phyloP scores from a whole-genome alignment of 2,797 vertebrate species.

The Gallinago stenura region DNA sequence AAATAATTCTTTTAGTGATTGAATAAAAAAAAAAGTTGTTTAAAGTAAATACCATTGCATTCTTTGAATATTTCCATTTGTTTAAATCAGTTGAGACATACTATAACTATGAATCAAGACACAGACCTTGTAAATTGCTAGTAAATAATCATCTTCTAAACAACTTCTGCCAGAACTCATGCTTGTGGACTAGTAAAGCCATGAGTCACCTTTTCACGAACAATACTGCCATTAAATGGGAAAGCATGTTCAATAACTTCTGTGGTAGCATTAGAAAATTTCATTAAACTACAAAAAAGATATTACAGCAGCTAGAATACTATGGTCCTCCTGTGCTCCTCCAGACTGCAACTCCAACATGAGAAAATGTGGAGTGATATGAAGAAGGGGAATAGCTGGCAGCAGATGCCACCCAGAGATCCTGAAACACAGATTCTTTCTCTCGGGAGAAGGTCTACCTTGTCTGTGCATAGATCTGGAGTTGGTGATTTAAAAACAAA shows the following conservation, averaged over 20 bases:
- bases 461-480: not conserved
- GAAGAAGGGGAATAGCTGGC: not conserved
- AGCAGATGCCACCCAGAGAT: not conserved
- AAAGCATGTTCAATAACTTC: not conserved
- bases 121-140: not conserved
- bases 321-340: not conserved
- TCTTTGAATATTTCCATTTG: not conserved
- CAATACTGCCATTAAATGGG: not conserved
- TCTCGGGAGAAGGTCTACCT: not conserved
- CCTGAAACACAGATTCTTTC: not conserved
- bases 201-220: not conserved
- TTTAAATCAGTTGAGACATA: not conserved
- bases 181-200: rapidly evolving
- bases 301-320: not conserved
- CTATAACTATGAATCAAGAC: not conserved
- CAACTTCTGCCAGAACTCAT: not conserved
- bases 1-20: not conserved
- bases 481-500: not conserved
- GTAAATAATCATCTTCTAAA: not conserved
- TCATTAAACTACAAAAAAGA: not conserved
- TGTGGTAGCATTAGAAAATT: not conserved
- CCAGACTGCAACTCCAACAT: not conserved
- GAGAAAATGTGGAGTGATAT: not conserved
- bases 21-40: not conserved
- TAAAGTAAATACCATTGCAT: not conserved